Conservation (phyloP, 2,113 vertebrate genomes). For the Macrotis lagotis region DNA sequence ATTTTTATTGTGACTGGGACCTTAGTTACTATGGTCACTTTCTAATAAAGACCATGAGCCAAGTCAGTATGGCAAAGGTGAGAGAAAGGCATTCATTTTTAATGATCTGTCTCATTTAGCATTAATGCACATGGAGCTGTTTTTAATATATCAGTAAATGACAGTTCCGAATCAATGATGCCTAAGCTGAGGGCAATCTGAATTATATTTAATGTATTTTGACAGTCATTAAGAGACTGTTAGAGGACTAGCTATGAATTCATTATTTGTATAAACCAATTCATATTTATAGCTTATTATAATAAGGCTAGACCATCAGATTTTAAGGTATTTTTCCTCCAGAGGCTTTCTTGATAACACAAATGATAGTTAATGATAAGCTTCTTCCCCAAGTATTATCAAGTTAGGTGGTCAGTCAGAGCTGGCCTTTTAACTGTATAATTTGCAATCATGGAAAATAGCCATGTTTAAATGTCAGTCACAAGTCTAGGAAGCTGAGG, state of each 20-base stretch:
- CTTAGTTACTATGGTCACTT: conserved; percentile 39
- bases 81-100: conserved; percentile 51
- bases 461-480: conserved; percentile 10
- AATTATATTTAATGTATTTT: conserved; percentile 70
- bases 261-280: conserved; percentile 70
- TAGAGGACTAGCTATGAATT: conserved; percentile 70
- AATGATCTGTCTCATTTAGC: conserved; percentile 61
- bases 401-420: conserved; percentile 71
- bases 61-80: conserved; percentile 45
- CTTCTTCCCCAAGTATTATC: conserved; percentile 70
- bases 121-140: conserved; percentile 40
- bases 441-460: conserved; percentile 43
- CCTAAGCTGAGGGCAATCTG: conserved; percentile 39
- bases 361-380: conserved; percentile 72
- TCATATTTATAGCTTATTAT: conserved; percentile 73
- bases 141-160: conserved; percentile 51
- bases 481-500: conserved; percentile 50
- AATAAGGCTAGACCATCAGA: conserved; percentile 63
- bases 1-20: conserved; percentile 34
- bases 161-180: conserved; percentile 42
- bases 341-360: conserved; percentile 75
- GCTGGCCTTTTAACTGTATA: conserved; percentile 59
- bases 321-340: conserved; percentile 66
- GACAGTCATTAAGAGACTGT: conserved; percentile 69
- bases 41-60: conserved; percentile 48